Evolutionary conservation across 2,797 vertebrate genomes (phyloP), one percentile per base, ranked within the genome.

Genomic region (Scolopax rusticola): DNA sequence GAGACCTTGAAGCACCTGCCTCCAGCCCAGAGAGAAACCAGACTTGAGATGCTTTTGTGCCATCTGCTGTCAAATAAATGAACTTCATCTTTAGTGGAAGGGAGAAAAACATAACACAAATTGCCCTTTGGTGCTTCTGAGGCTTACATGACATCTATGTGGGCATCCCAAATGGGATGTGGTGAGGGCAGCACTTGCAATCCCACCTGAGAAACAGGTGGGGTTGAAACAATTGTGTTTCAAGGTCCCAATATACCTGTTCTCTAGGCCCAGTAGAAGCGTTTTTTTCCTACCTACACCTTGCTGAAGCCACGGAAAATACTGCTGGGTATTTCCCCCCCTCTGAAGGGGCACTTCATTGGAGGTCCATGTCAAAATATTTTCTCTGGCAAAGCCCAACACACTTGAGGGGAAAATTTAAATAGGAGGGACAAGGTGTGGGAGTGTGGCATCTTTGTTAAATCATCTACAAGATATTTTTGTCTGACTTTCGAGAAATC

Each of bases 21-120:
- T 33, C 40, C 9, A 25, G 9, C 14, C 14, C 43, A 6, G 38
- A 53, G 48, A 54, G 41, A 76, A 87, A 3, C 1, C 5, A 3
- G 48, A 57, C 41, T 12, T 0, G 65, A 36, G 89, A 32, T 57
- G 15, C 61, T 54, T 87, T 94, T 95, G 73, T 95, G 96, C 96
- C 96, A 89, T 78, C 96, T 97, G 87, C 94, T 84, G 96, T 48
- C 84, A 11, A 51, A 70, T 0, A 47, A 27, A 12, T 20, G 89
- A 95, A 96, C 56, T 96, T 95, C 92, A 96, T 3, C 75, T 53
- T 27, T 14, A 11, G 61, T 3, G 61, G 30, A 38, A 48, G 24
- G 25, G 54, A 23, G 6, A 1, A 38, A 73, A 89, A 24, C 0
- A 4, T 4, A 8, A 13, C 63, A 89, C 40, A 2, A 6, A 54